Base-by-base conservation (phyloP, 2,888 invertebrate genomes). In the Drosophila falleni region DNA sequence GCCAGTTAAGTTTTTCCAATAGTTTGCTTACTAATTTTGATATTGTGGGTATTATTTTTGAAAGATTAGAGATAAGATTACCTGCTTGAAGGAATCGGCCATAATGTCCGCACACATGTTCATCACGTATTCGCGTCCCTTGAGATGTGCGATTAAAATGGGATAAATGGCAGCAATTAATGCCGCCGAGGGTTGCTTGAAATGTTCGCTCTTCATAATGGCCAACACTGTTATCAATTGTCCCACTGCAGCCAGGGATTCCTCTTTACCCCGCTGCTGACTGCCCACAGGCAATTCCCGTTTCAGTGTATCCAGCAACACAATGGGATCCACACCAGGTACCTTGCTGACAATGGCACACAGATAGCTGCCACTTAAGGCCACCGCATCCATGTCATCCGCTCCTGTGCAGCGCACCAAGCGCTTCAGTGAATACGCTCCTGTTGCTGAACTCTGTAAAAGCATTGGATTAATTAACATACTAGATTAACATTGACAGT, bases 401-500 rank as follows among this genome's bases (percentile, higher is more conserved):
- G 87, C 80, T 9, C 89, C 83, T 13, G 89, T 86, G 59, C 72
- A 71, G 33, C 83, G 89, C 0, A 84, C 47, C 16, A 84, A 39
- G 9, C 83, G 83, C 19, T 74, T 88, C 0, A 88, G 16, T 0
- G 70, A 61, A 47, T 84, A 84, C 1, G 63, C 59, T 11, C 66
- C 67, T 8, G 83, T 83, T 5, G 80, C 86, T 1, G 37, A 47
- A 3, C 56, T 80, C 86, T 88, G 10, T 6, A 5, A 1, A 19
- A 15, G 33, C 6, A 4, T 19, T 19, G 19, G 13, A 47, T 29
- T 1, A 50, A 50, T 50, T 19, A 33, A 35, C n/a, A 37, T 4
- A 37, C 13, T 13, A 35, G 5, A 37, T 37, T 6, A n/a, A n/a
- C 5, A n/a, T 37, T 2, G 5, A 5, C 5, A 1, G 35, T 13